These are phyloP conservation scores for Rhabdomys dilectus DNA, from an alignment of 2,113 vertebrate genomes.

Conservation along the genomic window DNA sequence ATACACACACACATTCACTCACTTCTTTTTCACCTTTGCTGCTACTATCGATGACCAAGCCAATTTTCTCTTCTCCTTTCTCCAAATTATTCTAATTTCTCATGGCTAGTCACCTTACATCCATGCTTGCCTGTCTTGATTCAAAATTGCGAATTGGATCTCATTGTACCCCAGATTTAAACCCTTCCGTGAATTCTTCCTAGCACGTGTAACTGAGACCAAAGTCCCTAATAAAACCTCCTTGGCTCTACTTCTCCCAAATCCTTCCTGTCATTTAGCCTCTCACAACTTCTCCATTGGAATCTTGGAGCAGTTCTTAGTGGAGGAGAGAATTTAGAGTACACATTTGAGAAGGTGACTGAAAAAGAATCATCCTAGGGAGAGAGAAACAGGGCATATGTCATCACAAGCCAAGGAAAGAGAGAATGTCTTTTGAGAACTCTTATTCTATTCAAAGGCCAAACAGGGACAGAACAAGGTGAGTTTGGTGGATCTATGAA, in stretches of 20 bases:
- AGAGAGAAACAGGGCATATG: not conserved
- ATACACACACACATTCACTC: not conserved
- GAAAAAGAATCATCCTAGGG: not conserved
- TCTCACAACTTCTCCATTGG: not conserved
- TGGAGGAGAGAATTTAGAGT: not conserved
- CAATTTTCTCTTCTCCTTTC: not conserved
- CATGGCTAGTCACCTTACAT: not conserved
- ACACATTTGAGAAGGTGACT: not conserved
- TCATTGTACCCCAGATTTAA: not conserved
- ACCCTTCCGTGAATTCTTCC: not conserved
- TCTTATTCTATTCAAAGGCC: not conserved
- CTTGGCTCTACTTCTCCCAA: not conserved
- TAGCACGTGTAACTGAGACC: not conserved
- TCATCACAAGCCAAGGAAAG: constrained; percentile 12
- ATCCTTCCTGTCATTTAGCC: not conserved
- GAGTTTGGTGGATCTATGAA: not conserved
- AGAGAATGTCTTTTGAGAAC: not conserved
- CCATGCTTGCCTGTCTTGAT: not conserved
- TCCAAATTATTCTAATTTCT: constrained; percentile 22
- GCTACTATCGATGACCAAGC: not conserved
- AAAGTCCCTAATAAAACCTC: not conserved
- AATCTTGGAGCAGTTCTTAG: not conserved
- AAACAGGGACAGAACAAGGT: not conserved
- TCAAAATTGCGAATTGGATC: not conserved
- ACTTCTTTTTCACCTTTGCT: constrained; percentile 25